These are phyloP conservation scores for Cromileptes altivelis DNA, from an alignment of 2,113 vertebrate species.

Conservation along the genomic window DNA sequence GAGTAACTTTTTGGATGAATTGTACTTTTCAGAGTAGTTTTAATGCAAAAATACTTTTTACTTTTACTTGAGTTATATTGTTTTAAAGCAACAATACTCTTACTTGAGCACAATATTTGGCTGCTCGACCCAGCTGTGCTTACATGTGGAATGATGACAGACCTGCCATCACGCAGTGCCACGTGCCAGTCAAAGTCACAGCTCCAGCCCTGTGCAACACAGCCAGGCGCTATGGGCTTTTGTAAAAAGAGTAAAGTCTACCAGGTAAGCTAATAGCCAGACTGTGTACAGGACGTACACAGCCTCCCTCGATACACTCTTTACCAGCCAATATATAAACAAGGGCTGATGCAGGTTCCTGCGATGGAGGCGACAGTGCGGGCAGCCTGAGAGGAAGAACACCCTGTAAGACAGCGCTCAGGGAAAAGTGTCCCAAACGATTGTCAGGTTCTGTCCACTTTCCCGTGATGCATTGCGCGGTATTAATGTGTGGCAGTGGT, in stretches of 20 bases:
- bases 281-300: neutral
- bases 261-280: neutral
- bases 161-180: neutral
- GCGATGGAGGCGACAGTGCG: neutral
- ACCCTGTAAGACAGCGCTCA: conserved; percentile 6
- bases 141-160: neutral
- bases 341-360: neutral
- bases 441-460: rapidly evolving
- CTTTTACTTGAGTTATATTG: too few species aligned
- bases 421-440: rapidly evolving
- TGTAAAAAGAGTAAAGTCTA: neutral
- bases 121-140: too few species aligned
- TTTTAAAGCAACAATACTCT: too few species aligned
- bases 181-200: neutral
- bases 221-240: rapidly evolving
- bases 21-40: too few species aligned
- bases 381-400: neutral
- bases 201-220: neutral
- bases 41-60: too few species aligned
- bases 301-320: neutral
- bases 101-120: too few species aligned
- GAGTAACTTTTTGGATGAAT: too few species aligned
- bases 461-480: conserved; percentile 72
- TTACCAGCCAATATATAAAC: neutral
- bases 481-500: neutral